Base-by-base conservation (phyloP, 2,113 vertebrate genomes). In the Scophthalmus maximus region DNA sequence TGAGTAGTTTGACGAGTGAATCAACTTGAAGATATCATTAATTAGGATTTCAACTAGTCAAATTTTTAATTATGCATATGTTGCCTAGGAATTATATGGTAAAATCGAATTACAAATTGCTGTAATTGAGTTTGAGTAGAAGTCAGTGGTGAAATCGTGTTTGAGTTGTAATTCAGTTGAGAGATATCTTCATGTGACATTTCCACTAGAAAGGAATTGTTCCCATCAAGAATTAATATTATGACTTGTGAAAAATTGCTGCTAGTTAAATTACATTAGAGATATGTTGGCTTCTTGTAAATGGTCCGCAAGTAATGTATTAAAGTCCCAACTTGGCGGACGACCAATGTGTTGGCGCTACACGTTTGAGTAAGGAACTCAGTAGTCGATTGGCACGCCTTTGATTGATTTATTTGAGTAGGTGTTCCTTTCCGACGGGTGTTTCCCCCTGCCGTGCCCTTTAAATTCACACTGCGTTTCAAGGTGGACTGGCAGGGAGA, bases 391-490 rank as follows among this genome's bases (percentile, higher is more conserved):
- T 69, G 79, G 56, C 73, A 59, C 18, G 11, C 38, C 8, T 59
- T 60, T 68, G 68, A 83, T 85, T 72, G 84, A 83, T 82, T 87
- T 44, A 50, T 38, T 63, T 46, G 26, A 70, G 53, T 6, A 27
- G 81, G 84, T 76, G 58, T 79, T 87, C 72, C 40, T 73, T 47
- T 81, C 14, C 5, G 7, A 8, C 20, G 25, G 78, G 75, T 86
- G 68, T 81, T 81, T 72, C 83, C 87, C 81, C 84, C 76, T 65
- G 79, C 73, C 72, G 74, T 66, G 59, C 81, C 64, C 73, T 92
- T 90, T 78, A 85, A 87, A 92, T 92, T 90, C 87, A 79, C 74
- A 47, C 64, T 10, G 78, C 61, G 70, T 92, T 87, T 91, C 89
- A 92, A 92, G 92, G 89, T 91, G 91, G 89, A 88, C 76, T 65